Percentiles rank a stretch among this genome's conserved stretches.
Evolutionary conservation across 2,888 invertebrate species (phyloP).

Genomic region (Diarsia brunnea): DNA sequence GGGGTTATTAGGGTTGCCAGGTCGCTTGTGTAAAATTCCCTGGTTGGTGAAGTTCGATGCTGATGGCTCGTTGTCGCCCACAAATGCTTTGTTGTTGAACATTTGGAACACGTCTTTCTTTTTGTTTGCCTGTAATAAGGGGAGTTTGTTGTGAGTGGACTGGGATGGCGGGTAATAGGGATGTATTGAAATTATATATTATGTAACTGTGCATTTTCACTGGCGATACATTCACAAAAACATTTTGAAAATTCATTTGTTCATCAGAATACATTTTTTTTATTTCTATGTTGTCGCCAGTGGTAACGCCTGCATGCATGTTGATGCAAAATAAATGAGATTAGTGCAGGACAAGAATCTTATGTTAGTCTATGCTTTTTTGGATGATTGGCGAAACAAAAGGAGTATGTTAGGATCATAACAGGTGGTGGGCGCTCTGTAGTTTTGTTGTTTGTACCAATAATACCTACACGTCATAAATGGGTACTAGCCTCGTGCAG

Average conservation of each 20-base stretch:
- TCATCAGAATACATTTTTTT: background rate
- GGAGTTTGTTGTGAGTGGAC: background rate
- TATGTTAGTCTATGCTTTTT: background rate
- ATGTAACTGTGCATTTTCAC: background rate
- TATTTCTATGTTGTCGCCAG: too few species aligned
- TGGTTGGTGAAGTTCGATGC: constrained; percentile 70
- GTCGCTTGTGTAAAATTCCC: constrained; percentile 82
- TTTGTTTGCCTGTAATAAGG: constrained; percentile 71
- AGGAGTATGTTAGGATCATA: background rate
- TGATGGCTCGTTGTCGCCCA: constrained; percentile 62
- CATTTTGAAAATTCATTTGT: background rate
- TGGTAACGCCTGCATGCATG: background rate
- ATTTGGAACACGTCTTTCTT: constrained; percentile 68
- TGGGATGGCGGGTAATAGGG: background rate
- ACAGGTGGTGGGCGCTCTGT: background rate
- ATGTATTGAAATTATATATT: background rate
- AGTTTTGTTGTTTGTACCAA: background rate
- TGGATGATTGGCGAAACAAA: background rate
- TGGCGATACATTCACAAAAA: background rate
- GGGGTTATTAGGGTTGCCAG: constrained; percentile 81
- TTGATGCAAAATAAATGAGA: background rate
- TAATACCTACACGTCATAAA: constrained; percentile 51
- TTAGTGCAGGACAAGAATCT: background rate
- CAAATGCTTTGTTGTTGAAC: constrained; percentile 80
- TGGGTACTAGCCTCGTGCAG: constrained; percentile 80